phyloP scores from a whole-genome alignment of 2,797 vertebrate genomes.

The Xiphorhynchus erythropygius region DNA sequence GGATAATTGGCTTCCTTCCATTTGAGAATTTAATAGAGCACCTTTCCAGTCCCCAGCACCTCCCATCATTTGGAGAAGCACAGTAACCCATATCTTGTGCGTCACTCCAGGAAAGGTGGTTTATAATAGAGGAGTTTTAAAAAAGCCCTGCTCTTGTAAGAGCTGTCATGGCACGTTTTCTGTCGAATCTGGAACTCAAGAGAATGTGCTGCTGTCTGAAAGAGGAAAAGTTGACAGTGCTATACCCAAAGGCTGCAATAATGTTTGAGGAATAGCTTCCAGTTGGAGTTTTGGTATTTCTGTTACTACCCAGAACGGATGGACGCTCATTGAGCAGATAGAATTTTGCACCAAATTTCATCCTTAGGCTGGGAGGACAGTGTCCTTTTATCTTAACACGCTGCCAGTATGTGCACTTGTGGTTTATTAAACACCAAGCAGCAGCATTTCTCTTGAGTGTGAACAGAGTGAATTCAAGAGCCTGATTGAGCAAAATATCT shows the following conservation, averaged over 20 bases:
- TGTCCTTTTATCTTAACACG: background rate
- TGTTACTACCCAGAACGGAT: background rate
- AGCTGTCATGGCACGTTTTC: background rate
- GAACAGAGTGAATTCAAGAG: background rate
- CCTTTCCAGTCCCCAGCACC: background rate
- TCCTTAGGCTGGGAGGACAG: background rate
- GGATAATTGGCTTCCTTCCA: constrained; percentile 38
- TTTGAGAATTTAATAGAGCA: constrained; percentile 19
- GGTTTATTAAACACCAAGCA: background rate
- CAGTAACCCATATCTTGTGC: constrained; percentile 1
- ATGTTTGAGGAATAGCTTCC: background rate
- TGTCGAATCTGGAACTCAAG: background rate
- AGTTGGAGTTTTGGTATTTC: background rate
- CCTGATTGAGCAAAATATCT: background rate
- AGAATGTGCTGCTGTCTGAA: background rate
- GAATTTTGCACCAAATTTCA: background rate
- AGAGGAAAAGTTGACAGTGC: background rate
- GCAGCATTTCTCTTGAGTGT: background rate
- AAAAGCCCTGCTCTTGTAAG: background rate
- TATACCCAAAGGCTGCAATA: background rate
- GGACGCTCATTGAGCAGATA: background rate
- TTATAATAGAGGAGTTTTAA: background rate
- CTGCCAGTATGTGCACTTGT: background rate
- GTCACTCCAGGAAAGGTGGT: background rate
- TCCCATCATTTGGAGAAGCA: constrained; percentile 2